These are phyloP conservation scores for Psilanteris sp. DNA, from an alignment of 1,140 invertebrate species.

Conservation along the genomic window DNA sequence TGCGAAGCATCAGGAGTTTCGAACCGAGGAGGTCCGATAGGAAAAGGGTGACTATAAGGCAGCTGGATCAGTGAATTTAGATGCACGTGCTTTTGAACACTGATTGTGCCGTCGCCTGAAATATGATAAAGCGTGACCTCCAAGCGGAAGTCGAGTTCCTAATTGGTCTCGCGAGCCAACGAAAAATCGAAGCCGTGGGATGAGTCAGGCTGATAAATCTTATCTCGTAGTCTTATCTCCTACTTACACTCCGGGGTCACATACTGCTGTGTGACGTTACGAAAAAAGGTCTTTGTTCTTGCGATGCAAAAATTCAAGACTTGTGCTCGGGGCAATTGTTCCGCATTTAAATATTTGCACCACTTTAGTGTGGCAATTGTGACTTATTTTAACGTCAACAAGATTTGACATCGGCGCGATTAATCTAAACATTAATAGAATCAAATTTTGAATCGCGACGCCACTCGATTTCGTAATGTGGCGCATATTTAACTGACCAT, in stretches of 20 bases:
- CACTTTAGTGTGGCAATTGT: slow-evolving; percentile 1
- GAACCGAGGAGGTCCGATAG: slow-evolving; percentile 4
- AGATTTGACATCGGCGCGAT: too few relatives aligned
- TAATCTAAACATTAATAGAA: too few relatives aligned
- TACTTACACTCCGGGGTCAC: slow-evolving; percentile 51
- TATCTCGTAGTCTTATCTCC: slow-evolving; percentile 56
- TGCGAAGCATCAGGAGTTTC: slow-evolving; percentile 23
- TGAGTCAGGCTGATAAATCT: slow-evolving; percentile 58
- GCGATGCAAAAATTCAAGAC: slow-evolving; percentile 41
- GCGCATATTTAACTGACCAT: too few relatives aligned
- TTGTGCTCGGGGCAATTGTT: slow-evolving; percentile 29
- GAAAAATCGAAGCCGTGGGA: slow-evolving; percentile 64
- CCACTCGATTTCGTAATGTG: too few relatives aligned
- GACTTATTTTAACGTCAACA: neutral
- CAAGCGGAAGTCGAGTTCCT: slow-evolving; percentile 60
- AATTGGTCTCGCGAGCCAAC: slow-evolving; percentile 62
- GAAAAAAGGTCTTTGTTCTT: slow-evolving; percentile 57
- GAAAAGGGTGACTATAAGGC: slow-evolving; percentile 57
- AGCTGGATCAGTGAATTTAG: slow-evolving; percentile 51
- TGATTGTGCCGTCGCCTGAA: slow-evolving; percentile 31
- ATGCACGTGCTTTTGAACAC: slow-evolving; percentile 27
- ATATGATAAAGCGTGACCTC: slow-evolving; percentile 65
- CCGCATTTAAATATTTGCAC: slow-evolving; percentile 1
- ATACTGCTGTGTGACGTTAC: slow-evolving; percentile 25
- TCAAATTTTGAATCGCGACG: too few relatives aligned